Evolutionary conservation across 2,888 invertebrate genomes (phyloP).

Genomic region (Melieria crassipennis): DNA sequence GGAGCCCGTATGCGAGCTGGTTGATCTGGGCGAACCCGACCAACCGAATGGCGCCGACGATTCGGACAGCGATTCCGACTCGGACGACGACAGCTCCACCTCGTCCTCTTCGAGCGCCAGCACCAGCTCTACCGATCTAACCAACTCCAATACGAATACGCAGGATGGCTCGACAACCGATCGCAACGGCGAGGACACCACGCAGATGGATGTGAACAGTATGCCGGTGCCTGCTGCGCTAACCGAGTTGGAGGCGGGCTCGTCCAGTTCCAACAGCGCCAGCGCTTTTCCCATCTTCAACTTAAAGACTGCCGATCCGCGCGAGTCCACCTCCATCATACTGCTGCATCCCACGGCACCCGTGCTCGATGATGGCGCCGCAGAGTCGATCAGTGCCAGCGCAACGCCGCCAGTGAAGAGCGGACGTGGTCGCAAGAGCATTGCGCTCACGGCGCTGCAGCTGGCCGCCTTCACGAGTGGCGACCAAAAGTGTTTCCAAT

Average conservation of each 20-base stretch:
- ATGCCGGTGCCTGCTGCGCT: constrained; percentile 4
- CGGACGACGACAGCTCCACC: constrained; percentile 21
- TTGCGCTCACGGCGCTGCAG: constrained; percentile 47
- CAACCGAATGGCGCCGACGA: constrained; percentile 45
- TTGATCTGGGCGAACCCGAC: constrained; percentile 38
- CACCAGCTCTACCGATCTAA: constrained; percentile 37
- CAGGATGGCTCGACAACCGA: constrained; percentile 40
- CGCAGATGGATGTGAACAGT: constrained; percentile 34
- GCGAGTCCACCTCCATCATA: constrained; percentile 59
- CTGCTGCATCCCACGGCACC: constrained; percentile 47
- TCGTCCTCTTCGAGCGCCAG: constrained; percentile 38
- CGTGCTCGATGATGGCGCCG: constrained; percentile 16
- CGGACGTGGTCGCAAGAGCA: constrained; percentile 56
- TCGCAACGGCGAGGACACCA: constrained; percentile 14
- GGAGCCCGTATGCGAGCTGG: constrained; percentile 61
- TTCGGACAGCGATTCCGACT: constrained; percentile 43
- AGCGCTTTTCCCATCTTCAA: constrained; percentile 36
- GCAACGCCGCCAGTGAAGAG: constrained; percentile 44
- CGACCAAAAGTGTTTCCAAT: constrained; percentile 61
- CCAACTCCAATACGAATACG: constrained; percentile 44
- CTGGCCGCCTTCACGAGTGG: constrained; percentile 45
- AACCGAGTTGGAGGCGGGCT: not conserved
- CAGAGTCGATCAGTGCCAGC: constrained; percentile 8
- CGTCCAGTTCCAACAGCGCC: constrained; percentile 23
- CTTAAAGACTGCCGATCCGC: constrained; percentile 49